These are phyloP conservation scores for Sitophilus oryzae DNA, from an alignment of 1,140 invertebrate genomes.

Conservation along the genomic window DNA sequence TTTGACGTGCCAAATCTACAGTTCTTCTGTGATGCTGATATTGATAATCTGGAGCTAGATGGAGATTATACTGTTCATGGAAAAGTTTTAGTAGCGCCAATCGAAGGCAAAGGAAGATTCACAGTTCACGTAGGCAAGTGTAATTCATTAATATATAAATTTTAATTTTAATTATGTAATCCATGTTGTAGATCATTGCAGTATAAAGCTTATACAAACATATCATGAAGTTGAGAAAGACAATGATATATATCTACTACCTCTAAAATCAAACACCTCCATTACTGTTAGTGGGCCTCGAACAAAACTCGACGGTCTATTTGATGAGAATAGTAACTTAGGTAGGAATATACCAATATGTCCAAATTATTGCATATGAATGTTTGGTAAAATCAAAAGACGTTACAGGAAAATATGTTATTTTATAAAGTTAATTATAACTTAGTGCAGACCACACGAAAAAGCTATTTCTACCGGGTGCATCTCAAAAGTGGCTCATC, in stretches of 20 bases:
- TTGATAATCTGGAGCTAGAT: slow-evolving; percentile 18
- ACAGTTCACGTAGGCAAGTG: slow-evolving; percentile 24
- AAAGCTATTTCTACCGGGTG: too few species aligned
- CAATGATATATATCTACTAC: too few species aligned
- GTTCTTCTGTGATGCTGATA: slow-evolving; percentile 20
- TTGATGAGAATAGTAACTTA: neutral
- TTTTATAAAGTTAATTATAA: too few species aligned
- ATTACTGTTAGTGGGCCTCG: neutral
- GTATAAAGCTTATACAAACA: too few species aligned
- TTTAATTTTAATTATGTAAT: neutral
- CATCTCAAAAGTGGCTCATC: too few species aligned
- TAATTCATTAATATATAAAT: neutral
- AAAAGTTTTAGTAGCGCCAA: slow-evolving; percentile 31
- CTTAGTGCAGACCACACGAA: too few species aligned
- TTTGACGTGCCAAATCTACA: slow-evolving; percentile 13
- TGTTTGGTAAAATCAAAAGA: too few species aligned
- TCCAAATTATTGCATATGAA: too few species aligned
- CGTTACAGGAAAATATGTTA: too few species aligned
- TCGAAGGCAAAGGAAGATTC: slow-evolving; percentile 32
- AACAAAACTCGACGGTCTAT: neutral
- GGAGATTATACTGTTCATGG: slow-evolving; percentile 31
- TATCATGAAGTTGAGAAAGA: too few species aligned
- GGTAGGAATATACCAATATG: too few species aligned
- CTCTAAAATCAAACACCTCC: neutral
- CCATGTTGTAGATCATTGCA: too few species aligned